Evolutionary conservation across 92 coral and sea anemone genomes (phyloP).

Genomic region (Hydrozoanthus gracilis): DNA sequence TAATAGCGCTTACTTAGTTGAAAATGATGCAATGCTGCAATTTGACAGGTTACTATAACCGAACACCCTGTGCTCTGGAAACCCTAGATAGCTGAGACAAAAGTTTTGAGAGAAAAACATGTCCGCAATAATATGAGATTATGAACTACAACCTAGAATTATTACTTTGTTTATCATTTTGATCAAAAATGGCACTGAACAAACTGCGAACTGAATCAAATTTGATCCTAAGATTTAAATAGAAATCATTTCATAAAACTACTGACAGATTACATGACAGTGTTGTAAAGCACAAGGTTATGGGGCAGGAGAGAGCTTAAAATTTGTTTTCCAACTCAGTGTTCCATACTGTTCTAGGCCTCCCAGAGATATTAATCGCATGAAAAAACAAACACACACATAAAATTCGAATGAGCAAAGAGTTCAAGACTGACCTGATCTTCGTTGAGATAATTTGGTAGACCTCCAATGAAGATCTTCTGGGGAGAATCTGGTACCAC

Average conservation of each 20-base stretch:
- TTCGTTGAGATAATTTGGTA: slow-evolving; percentile 96
- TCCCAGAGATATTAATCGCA: not conserved
- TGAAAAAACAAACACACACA: not conserved
- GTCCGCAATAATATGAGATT: not conserved
- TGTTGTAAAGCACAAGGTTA: too few species aligned
- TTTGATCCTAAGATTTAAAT: too few species aligned
- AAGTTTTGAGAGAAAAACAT: not conserved
- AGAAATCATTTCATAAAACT: too few species aligned
- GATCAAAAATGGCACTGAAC: too few species aligned
- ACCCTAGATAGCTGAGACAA: not conserved
- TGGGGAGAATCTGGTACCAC: slow-evolving; percentile 98
- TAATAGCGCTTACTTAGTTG: not conserved
- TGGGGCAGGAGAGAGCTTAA: not conserved
- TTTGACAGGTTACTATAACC: not conserved
- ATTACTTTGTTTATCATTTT: too few species aligned
- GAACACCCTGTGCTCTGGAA: too few species aligned
- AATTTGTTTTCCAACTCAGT: not conserved
- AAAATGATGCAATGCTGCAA: not conserved
- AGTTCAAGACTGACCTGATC: slow-evolving; percentile 78
- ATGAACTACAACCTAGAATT: too few species aligned
- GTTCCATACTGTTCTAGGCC: not conserved
- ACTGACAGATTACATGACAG: too few species aligned
- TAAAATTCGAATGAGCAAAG: not conserved
- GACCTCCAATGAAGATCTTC: slow-evolving; percentile 97
- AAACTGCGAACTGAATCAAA: too few species aligned